Percentiles rank a stretch among this genome's conserved stretches.
Conservation (phyloP, 2,888 invertebrate species). For the Tromatobia lineatoria region DNA sequence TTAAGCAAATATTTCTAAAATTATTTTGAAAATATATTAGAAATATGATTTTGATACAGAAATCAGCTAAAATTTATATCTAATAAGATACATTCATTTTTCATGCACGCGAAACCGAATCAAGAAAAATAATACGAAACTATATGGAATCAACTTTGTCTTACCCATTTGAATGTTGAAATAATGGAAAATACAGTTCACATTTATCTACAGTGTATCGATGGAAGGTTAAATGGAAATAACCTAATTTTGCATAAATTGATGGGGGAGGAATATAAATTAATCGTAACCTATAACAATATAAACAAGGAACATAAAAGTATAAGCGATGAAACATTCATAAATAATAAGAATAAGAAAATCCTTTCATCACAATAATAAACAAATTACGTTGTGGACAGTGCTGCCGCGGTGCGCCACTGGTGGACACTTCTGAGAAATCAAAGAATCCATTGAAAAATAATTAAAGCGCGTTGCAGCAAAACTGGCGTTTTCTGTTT, state of each 20-base stretch:
- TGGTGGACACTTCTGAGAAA: background rate
- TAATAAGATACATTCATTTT: too few relatives aligned
- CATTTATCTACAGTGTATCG: background rate
- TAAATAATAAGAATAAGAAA: background rate
- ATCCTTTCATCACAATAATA: background rate
- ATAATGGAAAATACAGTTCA: background rate
- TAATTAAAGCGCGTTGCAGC: background rate
- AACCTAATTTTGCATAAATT: background rate
- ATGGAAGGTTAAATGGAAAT: background rate
- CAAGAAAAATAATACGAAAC: background rate
- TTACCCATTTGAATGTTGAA: background rate
- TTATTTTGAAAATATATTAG: background rate
- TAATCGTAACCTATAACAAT: background rate
- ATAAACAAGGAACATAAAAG: background rate
- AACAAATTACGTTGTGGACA: background rate
- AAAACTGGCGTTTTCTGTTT: background rate
- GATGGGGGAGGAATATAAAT: background rate
- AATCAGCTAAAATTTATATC: too few relatives aligned
- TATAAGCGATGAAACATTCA: background rate
- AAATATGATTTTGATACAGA: background rate
- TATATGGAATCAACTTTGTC: background rate
- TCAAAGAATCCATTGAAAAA: background rate
- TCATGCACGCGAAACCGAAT: background rate
- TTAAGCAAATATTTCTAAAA: background rate
- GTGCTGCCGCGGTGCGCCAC: slow-evolving; percentile 10